Evolutionary conservation across 2,888 invertebrate genomes (phyloP).

Genomic region (Platycheirus rosarum): DNA sequence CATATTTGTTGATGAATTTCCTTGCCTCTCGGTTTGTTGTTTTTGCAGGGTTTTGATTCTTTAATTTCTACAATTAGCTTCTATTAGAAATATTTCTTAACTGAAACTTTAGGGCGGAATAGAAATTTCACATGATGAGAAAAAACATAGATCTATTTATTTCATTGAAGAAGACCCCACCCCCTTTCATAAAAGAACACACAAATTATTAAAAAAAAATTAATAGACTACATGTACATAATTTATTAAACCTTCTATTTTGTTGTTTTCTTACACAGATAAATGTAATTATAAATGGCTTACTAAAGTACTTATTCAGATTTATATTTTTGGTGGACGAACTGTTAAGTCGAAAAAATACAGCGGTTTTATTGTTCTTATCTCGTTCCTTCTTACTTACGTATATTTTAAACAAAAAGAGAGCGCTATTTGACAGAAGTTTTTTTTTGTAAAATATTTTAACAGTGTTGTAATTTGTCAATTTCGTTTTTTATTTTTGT

Average conservation of each 20-base stretch:
- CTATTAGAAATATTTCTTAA: conserved; percentile 1
- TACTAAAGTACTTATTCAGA: conserved; percentile 68
- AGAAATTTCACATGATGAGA: conserved; percentile 5
- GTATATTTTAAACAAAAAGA: conserved; percentile 21
- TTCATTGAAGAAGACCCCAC: background rate
- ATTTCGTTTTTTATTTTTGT: conserved; percentile 29
- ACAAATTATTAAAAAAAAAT: conserved; percentile 6
- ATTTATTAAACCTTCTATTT: conserved; percentile 57
- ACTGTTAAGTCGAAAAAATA: conserved; percentile 59
- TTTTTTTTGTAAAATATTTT: conserved; percentile 37
- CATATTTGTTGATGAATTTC: conserved; percentile 42
- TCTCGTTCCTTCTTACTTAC: conserved; percentile 25
- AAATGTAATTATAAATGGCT: conserved; percentile 67
- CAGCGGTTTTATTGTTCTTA: conserved; percentile 45
- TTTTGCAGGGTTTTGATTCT: conserved; percentile 3
- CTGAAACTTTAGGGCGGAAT: background rate
- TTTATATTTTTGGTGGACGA: conserved; percentile 67
- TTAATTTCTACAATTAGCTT: background rate
- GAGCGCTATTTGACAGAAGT: conserved; percentile 46
- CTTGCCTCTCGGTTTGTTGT: conserved; percentile 32
- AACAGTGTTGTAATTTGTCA: conserved; percentile 31
- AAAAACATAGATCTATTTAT: conserved; percentile 9
- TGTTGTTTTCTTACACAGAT: conserved; percentile 67
- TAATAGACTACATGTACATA: conserved; percentile 56
- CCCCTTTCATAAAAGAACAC: background rate